Evolutionary conservation across 2,113 vertebrate genomes (phyloP).

Genomic region (Thamnaconus septentrionalis): DNA sequence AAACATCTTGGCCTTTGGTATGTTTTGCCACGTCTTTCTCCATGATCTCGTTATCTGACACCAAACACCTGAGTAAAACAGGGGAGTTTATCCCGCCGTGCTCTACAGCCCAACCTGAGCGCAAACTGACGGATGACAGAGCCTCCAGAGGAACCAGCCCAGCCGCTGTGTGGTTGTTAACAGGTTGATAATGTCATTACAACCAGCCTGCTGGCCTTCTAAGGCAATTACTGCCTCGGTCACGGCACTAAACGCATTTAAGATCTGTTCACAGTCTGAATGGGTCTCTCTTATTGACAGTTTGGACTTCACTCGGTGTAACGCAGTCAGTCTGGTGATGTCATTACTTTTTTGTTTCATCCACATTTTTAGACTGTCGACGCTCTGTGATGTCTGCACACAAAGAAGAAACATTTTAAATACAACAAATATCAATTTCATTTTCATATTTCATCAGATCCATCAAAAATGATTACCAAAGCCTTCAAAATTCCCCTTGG

Average conservation of each 20-base stretch:
- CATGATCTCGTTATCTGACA: not conserved
- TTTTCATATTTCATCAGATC: no score
- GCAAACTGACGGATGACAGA: constrained; percentile 30
- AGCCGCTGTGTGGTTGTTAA: constrained; percentile 57
- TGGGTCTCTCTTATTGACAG: constrained; percentile 60
- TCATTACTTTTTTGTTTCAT: constrained; percentile 51
- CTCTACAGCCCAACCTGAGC: constrained; percentile 8
- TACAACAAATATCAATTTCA: no score
- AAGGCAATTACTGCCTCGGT: constrained; percentile 55
- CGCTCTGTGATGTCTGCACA: constrained; percentile 14
- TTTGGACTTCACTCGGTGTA: constrained; percentile 55
- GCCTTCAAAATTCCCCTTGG: no score
- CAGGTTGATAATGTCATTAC: constrained; percentile 62
- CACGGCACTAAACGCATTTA: constrained; percentile 67
- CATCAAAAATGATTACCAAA: no score
- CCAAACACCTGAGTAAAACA: not conserved
- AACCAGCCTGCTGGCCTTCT: constrained; percentile 47
- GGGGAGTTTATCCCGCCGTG: no score
- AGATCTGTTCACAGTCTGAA: constrained; percentile 45
- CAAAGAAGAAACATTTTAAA: constrained; percentile 9
- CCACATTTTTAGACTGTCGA: constrained; percentile 37
- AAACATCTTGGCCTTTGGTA: not conserved
- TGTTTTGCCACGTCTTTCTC: not conserved
- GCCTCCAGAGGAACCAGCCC: constrained; percentile 25
- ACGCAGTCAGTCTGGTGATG: constrained; percentile 60